Base-by-base conservation (phyloP, 1,140 invertebrate species). In the Polyergus mexicanus region DNA sequence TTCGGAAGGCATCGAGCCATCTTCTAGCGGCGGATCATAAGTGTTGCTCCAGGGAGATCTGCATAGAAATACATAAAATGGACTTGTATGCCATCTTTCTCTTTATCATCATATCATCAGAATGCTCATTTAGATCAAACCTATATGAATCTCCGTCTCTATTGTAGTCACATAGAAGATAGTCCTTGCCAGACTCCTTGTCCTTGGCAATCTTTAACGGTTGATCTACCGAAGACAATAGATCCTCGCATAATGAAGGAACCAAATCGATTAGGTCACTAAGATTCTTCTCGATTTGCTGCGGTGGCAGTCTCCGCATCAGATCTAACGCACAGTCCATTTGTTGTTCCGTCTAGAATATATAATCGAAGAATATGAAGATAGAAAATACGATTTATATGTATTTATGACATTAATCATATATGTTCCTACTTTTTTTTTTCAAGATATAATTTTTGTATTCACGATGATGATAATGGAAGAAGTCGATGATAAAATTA, bases 31-130 rank as follows among this genome's bases (percentile, higher is more conserved):
- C 44, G 99, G 99, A 94, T 99, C 98, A 92, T 99, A 99, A 1
- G 97, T 98, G 95, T 99, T 99, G 78, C 98, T 99, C 99, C 99
- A 99, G 10, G 99, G 99, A 51, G 99, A 99, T 89, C 99, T 98
- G 85, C 93, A 88, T 19, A 51, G 47, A 72, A 84, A 75, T 65
- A 35, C 41, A 74, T 44, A 51, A 5, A 51, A 51, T 51, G 47
- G 1, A 25, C 22, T 83, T 60, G 7, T 8, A 32, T 4, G 25
- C 13, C 41, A 38, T 3, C 16, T 38, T 65, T 19, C 54, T 19
- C 13, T 63, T 0, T 2, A 32, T 8, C 7, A 6, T 10, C 1
- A 25, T 11, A 16, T 0, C 6, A 22, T 44, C 16, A 0, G 16
- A 68, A 5, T 68, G 4, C 11, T 6, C 2, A 35, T 35, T 38